Evolutionary conservation across 2,113 vertebrate genomes (phyloP).

Genomic region (Daboia siamensis): DNA sequence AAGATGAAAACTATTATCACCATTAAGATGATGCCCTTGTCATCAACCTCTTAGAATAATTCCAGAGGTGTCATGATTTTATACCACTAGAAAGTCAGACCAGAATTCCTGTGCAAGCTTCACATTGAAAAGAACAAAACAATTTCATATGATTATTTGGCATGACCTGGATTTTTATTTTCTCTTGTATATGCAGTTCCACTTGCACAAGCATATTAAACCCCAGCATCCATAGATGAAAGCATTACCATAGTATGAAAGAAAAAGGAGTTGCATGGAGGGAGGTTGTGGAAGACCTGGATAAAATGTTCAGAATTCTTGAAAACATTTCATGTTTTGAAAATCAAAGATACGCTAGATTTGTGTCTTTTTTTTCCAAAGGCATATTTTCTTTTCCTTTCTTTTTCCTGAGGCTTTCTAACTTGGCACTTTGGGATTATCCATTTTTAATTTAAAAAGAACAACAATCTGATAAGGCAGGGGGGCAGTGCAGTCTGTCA

Average conservation of each 20-base stretch:
- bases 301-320: conserved; percentile 36
- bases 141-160: conserved; percentile 29
- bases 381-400: conserved; percentile 22
- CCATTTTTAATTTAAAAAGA: conserved; percentile 1
- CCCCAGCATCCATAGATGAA: conserved; percentile 44
- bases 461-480: conserved; percentile 19
- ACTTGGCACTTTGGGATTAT: conserved; percentile 16
- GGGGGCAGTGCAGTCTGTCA: conserved; percentile 32
- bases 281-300: conserved; percentile 13
- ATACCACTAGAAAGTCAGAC: conserved; percentile 7
- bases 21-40: background rate
- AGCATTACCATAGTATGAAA: conserved; percentile 44
- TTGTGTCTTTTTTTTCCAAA: conserved; percentile 20
- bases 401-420: conserved; percentile 41
- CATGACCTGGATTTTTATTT: conserved; percentile 34
- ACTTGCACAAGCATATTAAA: conserved; percentile 44
- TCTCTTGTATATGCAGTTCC: conserved; percentile 47
- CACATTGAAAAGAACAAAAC: conserved; percentile 3
- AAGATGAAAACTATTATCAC: background rate
- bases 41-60: background rate
- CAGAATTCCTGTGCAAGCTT: background rate
- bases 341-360: conserved; percentile 20
- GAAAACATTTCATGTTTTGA: conserved; percentile 24
- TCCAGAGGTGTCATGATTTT: conserved; percentile 15
- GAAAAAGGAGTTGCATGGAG: conserved; percentile 46